A percentile compares a stretch with the other conserved stretches of the same genome.
These are phyloP conservation scores for Picus viridis DNA, from an alignment of 2,797 vertebrate genomes.

Conservation along the genomic window DNA sequence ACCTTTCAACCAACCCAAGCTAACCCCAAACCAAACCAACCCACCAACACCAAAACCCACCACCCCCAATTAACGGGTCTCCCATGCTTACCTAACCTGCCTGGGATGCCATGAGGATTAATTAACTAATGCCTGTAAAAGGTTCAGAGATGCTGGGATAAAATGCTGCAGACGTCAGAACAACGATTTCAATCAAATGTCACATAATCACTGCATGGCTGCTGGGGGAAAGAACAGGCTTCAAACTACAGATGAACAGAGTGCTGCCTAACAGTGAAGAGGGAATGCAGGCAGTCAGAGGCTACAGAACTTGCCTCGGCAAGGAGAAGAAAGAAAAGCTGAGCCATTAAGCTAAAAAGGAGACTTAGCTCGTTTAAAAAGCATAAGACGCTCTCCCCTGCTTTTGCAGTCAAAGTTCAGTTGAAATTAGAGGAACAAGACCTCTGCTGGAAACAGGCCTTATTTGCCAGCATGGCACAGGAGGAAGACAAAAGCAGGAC, in stretches of 20 bases:
- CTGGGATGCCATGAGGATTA: not conserved
- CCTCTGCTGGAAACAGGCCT: not conserved
- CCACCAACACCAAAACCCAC: too few relatives aligned
- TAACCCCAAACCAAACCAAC: too few relatives aligned
- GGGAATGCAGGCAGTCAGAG: not conserved
- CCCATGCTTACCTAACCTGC: not conserved
- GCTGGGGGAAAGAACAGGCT: not conserved
- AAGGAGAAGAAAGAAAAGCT: not conserved
- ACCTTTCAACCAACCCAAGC: too few relatives aligned
- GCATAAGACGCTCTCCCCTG: not conserved
- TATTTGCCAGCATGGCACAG: not conserved
- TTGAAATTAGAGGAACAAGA: slow-evolving; percentile 38
- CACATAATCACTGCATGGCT: not conserved
- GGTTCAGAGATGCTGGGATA: not conserved
- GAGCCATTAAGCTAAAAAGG: not conserved
- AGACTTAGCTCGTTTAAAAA: not conserved
- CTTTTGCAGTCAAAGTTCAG: slow-evolving; percentile 10
- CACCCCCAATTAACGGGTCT: not conserved
- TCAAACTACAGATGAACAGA: not conserved
- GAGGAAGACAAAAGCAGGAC: slow-evolving; percentile 52
- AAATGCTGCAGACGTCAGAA: not conserved
- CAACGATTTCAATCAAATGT: not conserved
- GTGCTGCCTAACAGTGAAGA: not conserved
- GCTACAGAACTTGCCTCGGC: not conserved
- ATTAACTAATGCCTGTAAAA: slow-evolving; percentile 27